Conservation (phyloP, 2,113 vertebrate species). For the Spermophilus dauricus region DNA sequence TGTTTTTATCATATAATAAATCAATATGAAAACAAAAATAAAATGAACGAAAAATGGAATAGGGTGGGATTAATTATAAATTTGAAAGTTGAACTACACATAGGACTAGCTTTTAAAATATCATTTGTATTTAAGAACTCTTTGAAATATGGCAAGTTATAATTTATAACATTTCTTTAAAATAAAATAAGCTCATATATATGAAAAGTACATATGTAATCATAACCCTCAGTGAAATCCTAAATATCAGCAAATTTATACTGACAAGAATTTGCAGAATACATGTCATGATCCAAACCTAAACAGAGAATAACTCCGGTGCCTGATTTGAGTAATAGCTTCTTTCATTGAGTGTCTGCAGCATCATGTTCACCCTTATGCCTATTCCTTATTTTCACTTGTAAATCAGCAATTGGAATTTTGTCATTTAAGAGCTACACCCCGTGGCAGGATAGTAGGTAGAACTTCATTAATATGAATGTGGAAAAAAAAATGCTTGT, state of each 20-base stretch:
- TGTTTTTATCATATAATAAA: conserved; percentile 89
- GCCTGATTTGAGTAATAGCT: conserved; percentile 86
- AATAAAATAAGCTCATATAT: conserved; percentile 13
- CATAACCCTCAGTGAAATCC: conserved; percentile 84
- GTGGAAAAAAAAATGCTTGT: conserved; percentile 86
- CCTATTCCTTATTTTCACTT: conserved; percentile 87
- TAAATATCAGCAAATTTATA: conserved; percentile 89
- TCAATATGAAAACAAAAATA: conserved; percentile 84
- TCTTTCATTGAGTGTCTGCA: conserved; percentile 87
- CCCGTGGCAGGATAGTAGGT: conserved; percentile 88
- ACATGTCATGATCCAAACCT: conserved; percentile 67
- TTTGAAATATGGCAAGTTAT: not conserved
- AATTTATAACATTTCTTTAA: not conserved
- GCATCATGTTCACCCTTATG: conserved; percentile 89
- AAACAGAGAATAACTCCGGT: conserved; percentile 85
- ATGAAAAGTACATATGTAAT: conserved; percentile 27
- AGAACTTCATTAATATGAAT: conserved; percentile 90
- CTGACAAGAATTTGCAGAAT: conserved; percentile 89
- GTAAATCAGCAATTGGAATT: conserved; percentile 90
- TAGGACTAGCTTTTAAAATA: conserved; percentile 89
- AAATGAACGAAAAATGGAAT: conserved; percentile 87
- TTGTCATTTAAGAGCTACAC: conserved; percentile 91
- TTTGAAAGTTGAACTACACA: conserved; percentile 90
- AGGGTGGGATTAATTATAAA: conserved; percentile 90
- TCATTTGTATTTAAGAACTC: conserved; percentile 69